Evolutionary conservation across 2,888 invertebrate species (phyloP), one percentile per base, ranked within the genome.

Genomic region (Zygothrica quintamaculata): DNA sequence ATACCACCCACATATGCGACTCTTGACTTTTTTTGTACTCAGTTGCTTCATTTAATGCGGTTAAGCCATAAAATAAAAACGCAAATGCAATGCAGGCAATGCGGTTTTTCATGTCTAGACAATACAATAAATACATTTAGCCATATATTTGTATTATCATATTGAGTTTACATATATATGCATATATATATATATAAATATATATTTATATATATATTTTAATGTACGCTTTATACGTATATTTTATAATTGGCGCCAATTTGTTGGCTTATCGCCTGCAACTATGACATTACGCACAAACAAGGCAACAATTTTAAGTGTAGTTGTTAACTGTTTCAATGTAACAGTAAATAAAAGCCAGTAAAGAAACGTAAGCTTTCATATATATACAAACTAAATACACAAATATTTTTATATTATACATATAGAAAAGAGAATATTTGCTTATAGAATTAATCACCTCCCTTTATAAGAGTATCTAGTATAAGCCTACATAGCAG

Each of bases 51-150:
- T 71, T 87, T 74, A 80, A 80, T 85, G 80, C 87, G 87, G 87
- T 81, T 81, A 68, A 87, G 58, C 61, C 64, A 42, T 62, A 13
- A 58, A 66, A 81, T 50, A 56, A 70, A 70, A 77, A 48, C 11
- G 40, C 51, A 64, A 84, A 77, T 84, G 78, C 78, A 70, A 77
- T 86, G 84, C 79, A 84, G 87, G 68, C 84, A 44, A 62, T 81
- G 80, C 85, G 80, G 80, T 81, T 87, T 86, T 78, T 55, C 71
- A 65, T 81, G 80, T 81, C 80, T 81, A 81, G 80, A 81, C 80
- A 87, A 87, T 71, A 87, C 87, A 81, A 87, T 81, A 87, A 87
- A 81, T 81, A 77, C 82, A 84, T 85, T 81, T 87, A 81, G 87
- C 59, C 81, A 77, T 77, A 84, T 78, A 85, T 79, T 72, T 84